phyloP scores from a whole-genome alignment of 2,888 invertebrate genomes.

The Drosophila fulvimacula region DNA sequence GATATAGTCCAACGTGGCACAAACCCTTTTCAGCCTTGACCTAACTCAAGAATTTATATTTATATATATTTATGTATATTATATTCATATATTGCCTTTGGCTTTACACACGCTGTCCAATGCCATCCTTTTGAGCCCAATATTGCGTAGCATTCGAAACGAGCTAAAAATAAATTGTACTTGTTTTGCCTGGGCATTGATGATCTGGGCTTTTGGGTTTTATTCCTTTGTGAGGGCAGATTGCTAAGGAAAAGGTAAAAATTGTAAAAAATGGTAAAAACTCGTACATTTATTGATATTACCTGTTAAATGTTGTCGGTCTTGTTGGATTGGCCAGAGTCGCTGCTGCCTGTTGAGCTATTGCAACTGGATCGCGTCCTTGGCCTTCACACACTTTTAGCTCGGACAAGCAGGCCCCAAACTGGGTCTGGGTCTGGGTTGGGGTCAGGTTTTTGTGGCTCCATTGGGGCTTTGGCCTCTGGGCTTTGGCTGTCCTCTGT shows the following conservation, averaged over 20 bases:
- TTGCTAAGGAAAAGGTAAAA: neutral
- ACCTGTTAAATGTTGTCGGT: neutral
- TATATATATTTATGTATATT: neutral
- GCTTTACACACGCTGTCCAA: neutral
- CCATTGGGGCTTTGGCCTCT: conserved; percentile 19
- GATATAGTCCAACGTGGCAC: no score
- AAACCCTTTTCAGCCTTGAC: no score
- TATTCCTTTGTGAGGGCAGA: neutral
- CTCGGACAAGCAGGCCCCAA: conserved; percentile 11
- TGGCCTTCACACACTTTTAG: conserved; percentile 71
- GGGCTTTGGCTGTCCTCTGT: conserved; percentile 30
- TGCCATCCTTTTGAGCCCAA: neutral
- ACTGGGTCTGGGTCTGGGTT: conserved; percentile 14
- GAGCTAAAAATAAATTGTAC: neutral
- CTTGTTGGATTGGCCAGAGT: neutral
- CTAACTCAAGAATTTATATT: neutral
- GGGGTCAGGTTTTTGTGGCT: neutral
- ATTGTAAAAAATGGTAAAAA: no score
- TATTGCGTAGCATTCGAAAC: neutral
- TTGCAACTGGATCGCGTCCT: conserved; percentile 50
- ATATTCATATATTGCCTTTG: no score
- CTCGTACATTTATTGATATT: neutral
- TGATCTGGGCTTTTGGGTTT: neutral
- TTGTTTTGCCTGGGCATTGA: neutral
- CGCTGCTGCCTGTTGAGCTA: conserved; percentile 8